Evolutionary conservation across 2,113 vertebrate species (phyloP).

Genomic region (Grus americana): DNA sequence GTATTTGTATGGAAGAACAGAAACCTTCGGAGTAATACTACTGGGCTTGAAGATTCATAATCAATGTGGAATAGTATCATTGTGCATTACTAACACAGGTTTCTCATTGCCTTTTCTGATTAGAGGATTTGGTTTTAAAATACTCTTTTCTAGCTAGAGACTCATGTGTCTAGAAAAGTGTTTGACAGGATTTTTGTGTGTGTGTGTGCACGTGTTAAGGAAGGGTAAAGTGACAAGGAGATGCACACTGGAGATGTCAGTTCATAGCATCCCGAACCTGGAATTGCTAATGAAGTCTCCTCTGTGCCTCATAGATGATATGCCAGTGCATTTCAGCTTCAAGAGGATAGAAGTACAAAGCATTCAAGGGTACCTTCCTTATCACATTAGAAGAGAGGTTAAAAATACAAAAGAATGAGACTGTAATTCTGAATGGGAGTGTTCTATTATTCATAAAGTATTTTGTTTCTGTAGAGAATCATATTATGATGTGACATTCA

Average conservation of each 20-base stretch:
- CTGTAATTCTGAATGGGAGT: conserved; percentile 60
- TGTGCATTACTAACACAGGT: background rate
- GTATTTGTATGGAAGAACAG: background rate
- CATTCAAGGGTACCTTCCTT: conserved; percentile 66
- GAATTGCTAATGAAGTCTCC: conserved; percentile 65
- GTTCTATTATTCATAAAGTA: conserved; percentile 71
- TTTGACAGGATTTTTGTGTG: conserved; percentile 14
- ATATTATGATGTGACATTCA: conserved; percentile 55
- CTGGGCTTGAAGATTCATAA: background rate
- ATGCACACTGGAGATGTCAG: conserved; percentile 54
- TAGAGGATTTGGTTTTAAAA: conserved; percentile 1
- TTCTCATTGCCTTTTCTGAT: conserved; percentile 4
- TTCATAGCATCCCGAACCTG: conserved; percentile 61
- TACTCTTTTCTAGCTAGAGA: background rate
- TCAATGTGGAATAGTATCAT: background rate
- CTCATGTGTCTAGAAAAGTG: background rate
- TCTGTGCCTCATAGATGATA: conserved; percentile 42
- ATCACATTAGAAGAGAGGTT: conserved; percentile 57
- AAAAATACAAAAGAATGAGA: conserved; percentile 59
- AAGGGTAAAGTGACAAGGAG: conserved; percentile 61
- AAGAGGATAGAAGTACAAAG: conserved; percentile 53
- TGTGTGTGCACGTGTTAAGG: background rate
- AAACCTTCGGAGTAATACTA: background rate
- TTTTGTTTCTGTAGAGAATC: conserved; percentile 69
- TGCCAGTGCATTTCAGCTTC: conserved; percentile 58